phyloP scores from a whole-genome alignment of 2,888 invertebrate genomes.

The Ophion slaviceki region DNA sequence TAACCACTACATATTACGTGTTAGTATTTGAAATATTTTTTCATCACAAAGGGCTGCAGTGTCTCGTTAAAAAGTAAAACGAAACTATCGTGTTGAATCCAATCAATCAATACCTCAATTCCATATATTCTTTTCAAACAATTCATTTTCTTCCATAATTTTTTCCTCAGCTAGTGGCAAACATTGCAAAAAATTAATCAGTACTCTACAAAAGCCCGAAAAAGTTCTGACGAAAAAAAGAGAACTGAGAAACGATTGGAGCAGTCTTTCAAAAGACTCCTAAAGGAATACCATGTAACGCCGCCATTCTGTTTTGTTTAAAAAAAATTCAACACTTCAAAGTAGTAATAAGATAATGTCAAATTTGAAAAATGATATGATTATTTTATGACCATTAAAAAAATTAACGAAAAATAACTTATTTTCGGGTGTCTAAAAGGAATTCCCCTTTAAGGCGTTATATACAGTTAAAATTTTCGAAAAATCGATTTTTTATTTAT shows the following conservation, averaged over 20 bases:
- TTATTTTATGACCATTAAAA: too few species aligned
- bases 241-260: background rate
- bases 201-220: background rate
- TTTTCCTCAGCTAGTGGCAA: background rate
- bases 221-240: background rate
- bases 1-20: slow-evolving; percentile 5
- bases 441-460: too few species aligned
- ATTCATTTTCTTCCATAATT: background rate
- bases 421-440: too few species aligned
- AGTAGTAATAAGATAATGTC: too few species aligned
- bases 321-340: too few species aligned
- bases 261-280: background rate
- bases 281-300: too few species aligned
- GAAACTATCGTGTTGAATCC: background rate
- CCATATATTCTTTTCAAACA: background rate
- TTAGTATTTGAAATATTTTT: background rate
- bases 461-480: too few species aligned
- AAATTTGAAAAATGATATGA: too few species aligned
- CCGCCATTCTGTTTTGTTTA: too few species aligned
- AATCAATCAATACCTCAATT: background rate
- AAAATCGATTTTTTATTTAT: too few species aligned
- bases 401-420: too few species aligned
- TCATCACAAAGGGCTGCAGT: background rate
- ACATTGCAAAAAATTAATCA: background rate
- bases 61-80: background rate